Conservation (phyloP, 2,113 vertebrate species). For the Leuciscus idus region DNA sequence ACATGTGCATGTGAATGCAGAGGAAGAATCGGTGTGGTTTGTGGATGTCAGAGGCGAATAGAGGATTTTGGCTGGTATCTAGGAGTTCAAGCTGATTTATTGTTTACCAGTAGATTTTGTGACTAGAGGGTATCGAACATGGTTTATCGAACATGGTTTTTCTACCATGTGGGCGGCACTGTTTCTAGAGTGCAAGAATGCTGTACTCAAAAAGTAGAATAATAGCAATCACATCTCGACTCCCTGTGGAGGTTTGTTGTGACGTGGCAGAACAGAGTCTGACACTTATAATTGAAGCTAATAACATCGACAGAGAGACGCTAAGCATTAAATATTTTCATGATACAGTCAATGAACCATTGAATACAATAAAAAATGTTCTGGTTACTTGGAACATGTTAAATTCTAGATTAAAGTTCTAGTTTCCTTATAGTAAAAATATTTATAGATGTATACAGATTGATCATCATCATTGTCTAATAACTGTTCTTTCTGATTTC, state of each 20-base stretch:
- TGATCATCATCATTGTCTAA: no score
- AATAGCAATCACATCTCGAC: no score
- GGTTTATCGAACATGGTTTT: neutral
- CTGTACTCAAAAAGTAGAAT: neutral
- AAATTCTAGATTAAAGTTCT: no score
- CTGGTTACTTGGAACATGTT: no score
- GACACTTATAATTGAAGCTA: no score
- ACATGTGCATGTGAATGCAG: conserved; percentile 5
- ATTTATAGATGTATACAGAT: no score
- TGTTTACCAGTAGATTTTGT: neutral
- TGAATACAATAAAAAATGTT: neutral
- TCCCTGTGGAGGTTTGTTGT: no score
- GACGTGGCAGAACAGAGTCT: no score
- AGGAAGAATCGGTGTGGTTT: neutral
- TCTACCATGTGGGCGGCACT: neutral
- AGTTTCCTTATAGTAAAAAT: no score
- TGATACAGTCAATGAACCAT: neutral
- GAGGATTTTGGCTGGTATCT: neutral
- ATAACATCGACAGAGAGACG: neutral
- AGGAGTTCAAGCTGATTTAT: neutral
- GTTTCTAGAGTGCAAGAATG: neutral
- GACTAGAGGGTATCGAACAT: neutral
- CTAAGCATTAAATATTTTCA: neutral
- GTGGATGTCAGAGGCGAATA: neutral
- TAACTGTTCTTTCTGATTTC: no score